Conservation (phyloP, 1,140 invertebrate species). For the Drosophila nebulosa region DNA sequence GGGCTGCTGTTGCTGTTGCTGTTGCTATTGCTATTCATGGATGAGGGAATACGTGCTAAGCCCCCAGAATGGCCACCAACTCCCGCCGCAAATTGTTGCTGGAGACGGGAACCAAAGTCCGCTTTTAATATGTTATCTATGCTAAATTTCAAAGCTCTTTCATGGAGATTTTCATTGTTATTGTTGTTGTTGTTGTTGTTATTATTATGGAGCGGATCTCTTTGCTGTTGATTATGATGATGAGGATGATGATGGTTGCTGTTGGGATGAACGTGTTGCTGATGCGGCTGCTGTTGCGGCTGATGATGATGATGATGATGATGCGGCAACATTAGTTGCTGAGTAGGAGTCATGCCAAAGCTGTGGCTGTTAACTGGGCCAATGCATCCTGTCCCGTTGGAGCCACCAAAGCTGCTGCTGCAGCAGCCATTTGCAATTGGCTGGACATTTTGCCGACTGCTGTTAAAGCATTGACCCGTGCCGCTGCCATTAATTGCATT, state of each 20-base stretch:
- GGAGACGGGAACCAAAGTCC: slow-evolving; percentile 91
- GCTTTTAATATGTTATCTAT: slow-evolving; percentile 96
- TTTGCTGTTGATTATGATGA: slow-evolving; percentile 30
- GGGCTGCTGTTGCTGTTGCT: slow-evolving; percentile 16
- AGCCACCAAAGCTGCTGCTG: slow-evolving; percentile 56
- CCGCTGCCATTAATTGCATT: slow-evolving; percentile 80
- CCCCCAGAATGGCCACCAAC: slow-evolving; percentile 14
- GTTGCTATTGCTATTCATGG: neutral
- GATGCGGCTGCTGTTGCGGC: slow-evolving; percentile 40
- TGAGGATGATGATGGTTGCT: slow-evolving; percentile 25
- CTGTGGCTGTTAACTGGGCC: slow-evolving; percentile 65
- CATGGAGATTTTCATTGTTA: slow-evolving; percentile 81
- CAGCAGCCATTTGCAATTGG: slow-evolving; percentile 64
- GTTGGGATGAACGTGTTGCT: slow-evolving; percentile 40
- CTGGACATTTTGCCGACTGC: slow-evolving; percentile 63
- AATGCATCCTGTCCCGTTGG: slow-evolving; percentile 58
- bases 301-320: slow-evolving; percentile 37
- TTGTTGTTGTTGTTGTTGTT: slow-evolving; percentile 39
- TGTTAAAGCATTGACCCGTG: slow-evolving; percentile 65
- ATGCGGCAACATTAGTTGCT: slow-evolving; percentile 26
- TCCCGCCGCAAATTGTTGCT: slow-evolving; percentile 80
- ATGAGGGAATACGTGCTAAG: neutral
- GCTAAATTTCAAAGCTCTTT: slow-evolving; percentile 90
- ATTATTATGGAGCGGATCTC: slow-evolving; percentile 27
- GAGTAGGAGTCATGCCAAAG: slow-evolving; percentile 31